Evolutionary conservation across 2,888 invertebrate genomes (phyloP).

Genomic region (Monoplex corrugatus): DNA sequence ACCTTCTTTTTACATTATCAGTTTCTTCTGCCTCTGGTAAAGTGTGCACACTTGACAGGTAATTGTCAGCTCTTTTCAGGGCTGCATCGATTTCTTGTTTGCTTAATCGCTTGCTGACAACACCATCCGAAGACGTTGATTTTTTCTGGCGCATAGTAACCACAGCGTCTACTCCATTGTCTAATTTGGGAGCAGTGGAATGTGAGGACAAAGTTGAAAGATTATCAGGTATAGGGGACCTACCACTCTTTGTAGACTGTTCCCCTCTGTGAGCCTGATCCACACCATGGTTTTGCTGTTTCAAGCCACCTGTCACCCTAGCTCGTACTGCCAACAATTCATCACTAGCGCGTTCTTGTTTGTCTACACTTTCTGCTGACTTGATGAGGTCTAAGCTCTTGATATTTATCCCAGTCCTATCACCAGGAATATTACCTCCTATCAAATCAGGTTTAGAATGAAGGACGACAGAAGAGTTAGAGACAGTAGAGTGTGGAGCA

Average conservation of each 20-base stretch:
- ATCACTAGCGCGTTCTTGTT: neutral
- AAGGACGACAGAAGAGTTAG: neutral
- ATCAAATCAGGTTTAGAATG: slow-evolving; percentile 32
- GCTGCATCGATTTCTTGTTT: slow-evolving; percentile 74
- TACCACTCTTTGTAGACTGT: slow-evolving; percentile 52
- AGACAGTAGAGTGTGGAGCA: slow-evolving; percentile 29
- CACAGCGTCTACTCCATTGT: slow-evolving; percentile 42
- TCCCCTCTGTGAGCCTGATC: slow-evolving; percentile 38
- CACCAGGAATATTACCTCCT: slow-evolving; percentile 45
- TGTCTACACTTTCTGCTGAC: slow-evolving; percentile 39
- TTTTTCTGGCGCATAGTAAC: slow-evolving; percentile 54
- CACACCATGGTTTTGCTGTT: neutral
- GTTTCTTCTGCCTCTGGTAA: slow-evolving; percentile 61
- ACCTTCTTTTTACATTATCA: slow-evolving; percentile 56
- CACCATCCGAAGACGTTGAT: slow-evolving; percentile 52
- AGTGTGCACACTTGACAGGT: slow-evolving; percentile 63
- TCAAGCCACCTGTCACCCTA: slow-evolving; percentile 40
- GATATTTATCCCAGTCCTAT: slow-evolving; percentile 50
- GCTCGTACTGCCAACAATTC: slow-evolving; percentile 39
- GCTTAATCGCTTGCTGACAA: slow-evolving; percentile 66
- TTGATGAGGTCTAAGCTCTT: slow-evolving; percentile 50
- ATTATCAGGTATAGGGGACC: slow-evolving; percentile 43
- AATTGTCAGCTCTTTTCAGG: slow-evolving; percentile 70
- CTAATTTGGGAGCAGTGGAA: slow-evolving; percentile 49
- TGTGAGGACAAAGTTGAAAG: slow-evolving; percentile 52